These are phyloP conservation scores for Camelus bactrianus DNA, from an alignment of 2,113 vertebrate species.

Conservation along the genomic window DNA sequence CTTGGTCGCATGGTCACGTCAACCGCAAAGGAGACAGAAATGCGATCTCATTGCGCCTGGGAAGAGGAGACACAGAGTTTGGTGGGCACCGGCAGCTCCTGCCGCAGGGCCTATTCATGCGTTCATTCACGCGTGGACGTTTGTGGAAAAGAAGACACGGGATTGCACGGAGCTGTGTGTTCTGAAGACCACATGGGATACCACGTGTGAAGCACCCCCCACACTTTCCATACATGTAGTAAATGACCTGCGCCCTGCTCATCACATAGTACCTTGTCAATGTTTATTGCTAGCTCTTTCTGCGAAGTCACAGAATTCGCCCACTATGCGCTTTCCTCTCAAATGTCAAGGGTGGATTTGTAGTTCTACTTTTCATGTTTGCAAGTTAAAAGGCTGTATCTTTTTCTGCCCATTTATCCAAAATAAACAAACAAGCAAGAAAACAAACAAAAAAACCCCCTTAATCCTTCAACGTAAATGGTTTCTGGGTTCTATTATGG, in stretches of 20 bases:
- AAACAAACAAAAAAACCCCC: not conserved
- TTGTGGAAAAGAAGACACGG: not conserved
- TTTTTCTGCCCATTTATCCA: not conserved
- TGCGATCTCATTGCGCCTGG: rapidly evolving
- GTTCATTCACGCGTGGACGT: rapidly evolving
- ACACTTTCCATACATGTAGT: rapidly evolving
- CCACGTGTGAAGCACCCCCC: rapidly evolving
- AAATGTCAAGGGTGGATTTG: not conserved
- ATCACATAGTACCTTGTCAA: not conserved
- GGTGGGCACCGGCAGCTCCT: not conserved
- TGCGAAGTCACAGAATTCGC: not conserved
- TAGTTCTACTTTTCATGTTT: not conserved
- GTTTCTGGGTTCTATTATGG: not conserved
- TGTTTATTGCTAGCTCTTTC: no score
- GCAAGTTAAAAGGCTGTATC: not conserved
- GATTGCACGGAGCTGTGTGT: not conserved
- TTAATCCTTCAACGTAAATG: not conserved
- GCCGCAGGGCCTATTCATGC: not conserved
- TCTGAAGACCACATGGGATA: not conserved
- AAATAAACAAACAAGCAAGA: not conserved
- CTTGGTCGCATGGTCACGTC: not conserved
- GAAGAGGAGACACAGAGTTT: not conserved
- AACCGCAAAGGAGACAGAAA: not conserved
- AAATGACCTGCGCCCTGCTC: no score
- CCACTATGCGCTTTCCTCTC: not conserved